Evolutionary conservation across 2,888 invertebrate species (phyloP), one percentile per base, ranked within the genome.

Genomic region (Watsonalla cultraria): DNA sequence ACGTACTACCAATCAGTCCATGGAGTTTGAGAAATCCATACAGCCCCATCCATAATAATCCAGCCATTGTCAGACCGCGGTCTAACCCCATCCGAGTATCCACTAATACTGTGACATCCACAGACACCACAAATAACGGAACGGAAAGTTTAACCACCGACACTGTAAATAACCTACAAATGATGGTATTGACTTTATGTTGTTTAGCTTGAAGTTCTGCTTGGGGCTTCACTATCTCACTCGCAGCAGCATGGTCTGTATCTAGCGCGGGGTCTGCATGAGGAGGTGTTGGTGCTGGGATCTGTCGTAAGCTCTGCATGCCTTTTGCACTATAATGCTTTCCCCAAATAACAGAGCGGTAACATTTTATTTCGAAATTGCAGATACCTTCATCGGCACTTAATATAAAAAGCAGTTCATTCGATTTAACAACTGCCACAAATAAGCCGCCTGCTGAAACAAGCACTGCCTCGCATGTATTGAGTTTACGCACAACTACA

Each of bases 91-190:
- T 90, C 88, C 92, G 92, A 91, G 92, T 92, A 90, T 93, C 92
- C 90, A 93, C 92, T 93, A 93, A 92, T 92, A 92, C 91, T 91
- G 92, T 92, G 92, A 92, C 83, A 82, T 81, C 83, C 83, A 84
- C 82, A 82, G 86, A 86, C 80, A 84, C 76, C 74, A 90, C 89
- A 91, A 92, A 92, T 91, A 92, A 92, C 91, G 91, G 84, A 90
- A 82, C 82, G 78, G 87, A 91, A 88, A 92, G 84, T 65, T 85
- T 86, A 88, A 90, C 85, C 81, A 84, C 75, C 82, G 88, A 86
- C 88, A 89, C 88, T 91, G 91, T 91, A 91, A 89, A 91, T 91
- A 91, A 90, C 87, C 87, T 81, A 78, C 84, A 88, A 87, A 74
- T 59, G 70, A 91, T 86, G 91, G 91, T 91, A 91, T 86, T 85